Percentiles rank a stretch among this genome's conserved stretches.
Conservation (phyloP, 2,797 vertebrate species). For the Galaxias olidus region DNA sequence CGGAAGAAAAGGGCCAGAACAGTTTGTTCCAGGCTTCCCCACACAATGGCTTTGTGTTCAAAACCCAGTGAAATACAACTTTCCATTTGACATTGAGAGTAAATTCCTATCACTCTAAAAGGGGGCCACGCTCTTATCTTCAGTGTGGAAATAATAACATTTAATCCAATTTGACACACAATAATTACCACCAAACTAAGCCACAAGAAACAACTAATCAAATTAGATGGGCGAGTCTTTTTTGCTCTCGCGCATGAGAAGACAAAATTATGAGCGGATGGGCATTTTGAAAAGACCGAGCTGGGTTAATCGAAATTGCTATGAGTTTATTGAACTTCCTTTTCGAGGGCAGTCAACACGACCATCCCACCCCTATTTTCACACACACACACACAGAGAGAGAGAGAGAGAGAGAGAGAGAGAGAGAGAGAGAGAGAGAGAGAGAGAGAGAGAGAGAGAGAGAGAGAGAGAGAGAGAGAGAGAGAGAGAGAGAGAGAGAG, state of each 20-base stretch:
- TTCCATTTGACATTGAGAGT: slow-evolving; percentile 7
- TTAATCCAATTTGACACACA: slow-evolving; percentile 26
- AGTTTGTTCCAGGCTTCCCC: not conserved
- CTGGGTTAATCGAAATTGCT: slow-evolving; percentile 12
- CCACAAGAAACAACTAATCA: slow-evolving; percentile 26
- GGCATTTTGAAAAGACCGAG: slow-evolving; percentile 8
- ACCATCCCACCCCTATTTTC: no score
- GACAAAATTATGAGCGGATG: slow-evolving; percentile 11
- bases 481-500: no score
- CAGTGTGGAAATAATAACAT: slow-evolving; percentile 9
- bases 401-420: no score
- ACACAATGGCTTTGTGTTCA: slow-evolving; percentile 5
- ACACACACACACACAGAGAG: not conserved
- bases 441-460: no score
- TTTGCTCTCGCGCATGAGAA: slow-evolving; percentile 4
- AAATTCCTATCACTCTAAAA: slow-evolving; percentile 6
- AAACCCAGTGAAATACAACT: not conserved
- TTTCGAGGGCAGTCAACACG: not conserved
- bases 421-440: no score
- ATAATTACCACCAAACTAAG: slow-evolving; percentile 25
- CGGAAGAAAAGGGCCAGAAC: no score
- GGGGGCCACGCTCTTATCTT: slow-evolving; percentile 2
- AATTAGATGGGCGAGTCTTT: slow-evolving; percentile 16
- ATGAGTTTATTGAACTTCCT: slow-evolving; percentile 14
- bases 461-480: no score